phyloP scores from a whole-genome alignment of 2,888 invertebrate genomes.

The Archips crataeganus region DNA sequence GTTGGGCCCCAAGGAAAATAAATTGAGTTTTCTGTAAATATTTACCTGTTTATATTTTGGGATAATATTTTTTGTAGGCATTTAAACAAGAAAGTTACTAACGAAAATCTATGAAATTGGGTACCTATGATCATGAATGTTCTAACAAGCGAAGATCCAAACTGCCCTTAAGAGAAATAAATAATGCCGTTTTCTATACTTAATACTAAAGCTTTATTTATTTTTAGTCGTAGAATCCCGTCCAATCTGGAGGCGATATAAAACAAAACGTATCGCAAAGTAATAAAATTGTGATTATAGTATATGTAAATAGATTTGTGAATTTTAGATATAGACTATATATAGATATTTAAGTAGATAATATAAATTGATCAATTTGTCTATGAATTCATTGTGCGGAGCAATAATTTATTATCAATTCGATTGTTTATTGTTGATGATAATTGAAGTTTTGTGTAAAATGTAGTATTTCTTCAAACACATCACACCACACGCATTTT shows the following conservation, averaged over 20 bases:
- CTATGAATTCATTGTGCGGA: conserved; percentile 32
- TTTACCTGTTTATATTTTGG: too few species aligned
- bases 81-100: too few species aligned
- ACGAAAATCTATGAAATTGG: too few species aligned
- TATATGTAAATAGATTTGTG: conserved; percentile 40
- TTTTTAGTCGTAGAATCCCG: conserved; percentile 40
- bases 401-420: conserved; percentile 31
- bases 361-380: conserved; percentile 34
- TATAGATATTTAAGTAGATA: conserved; percentile 33
- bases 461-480: conserved; percentile 3
- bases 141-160: not conserved
- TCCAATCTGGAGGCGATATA: conserved; percentile 40
- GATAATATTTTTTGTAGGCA: too few species aligned
- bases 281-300: conserved; percentile 40
- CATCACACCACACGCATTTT: conserved; percentile 21
- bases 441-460: conserved; percentile 2
- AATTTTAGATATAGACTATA: conserved; percentile 28
- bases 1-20: too few species aligned
- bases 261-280: conserved; percentile 29
- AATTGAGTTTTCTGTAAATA: too few species aligned
- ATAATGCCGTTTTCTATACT: not conserved
- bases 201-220: conserved; percentile 29
- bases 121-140: too few species aligned
- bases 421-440: conserved; percentile 10
- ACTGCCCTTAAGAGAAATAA: not conserved